Base-by-base conservation (phyloP, 2,888 invertebrate genomes). In the Zhuqinia jingwanae region DNA sequence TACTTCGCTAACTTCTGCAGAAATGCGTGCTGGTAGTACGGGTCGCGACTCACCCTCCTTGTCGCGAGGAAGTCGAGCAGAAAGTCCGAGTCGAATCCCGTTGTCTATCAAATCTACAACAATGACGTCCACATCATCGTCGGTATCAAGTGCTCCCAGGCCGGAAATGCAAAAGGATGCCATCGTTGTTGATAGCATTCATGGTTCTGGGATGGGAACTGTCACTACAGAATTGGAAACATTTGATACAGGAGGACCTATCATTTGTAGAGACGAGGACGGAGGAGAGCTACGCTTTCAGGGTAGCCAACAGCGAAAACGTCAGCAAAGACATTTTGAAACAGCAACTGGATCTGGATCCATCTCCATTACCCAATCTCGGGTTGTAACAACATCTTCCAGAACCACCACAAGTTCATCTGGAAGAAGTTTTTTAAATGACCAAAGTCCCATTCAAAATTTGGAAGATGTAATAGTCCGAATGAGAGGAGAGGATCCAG, bases 401-500 rank as follows among this genome's bases (percentile, higher is more conserved):
- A 36, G 36, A n/a, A 70, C 78, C 6, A 58, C 65, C 5, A 58
- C 80, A 36, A 36, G 36, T 36, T 36, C 36, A 6, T 3, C 36
- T 36, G 56, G 63, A 2, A 76, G 89, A 85, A 95, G 96, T 13
- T 96, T 96, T 92, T 93, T 96, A 30, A 95, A 95, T 91, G 95
- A 95, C 92, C 94, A 93, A 90, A 94, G 94, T 17, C 95, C 95
- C 91, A 95, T 96, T 77, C 94, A 95, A 3, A 95, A 95, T 2
- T 95, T 96, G 1, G 95, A 95, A 92, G 96, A 96, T 92, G 95
- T 96, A 17, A 93, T 96, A 80, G 94, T 94, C 5, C 94, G 96
- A 90, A 96, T 96, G 96, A 95, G 95, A 92, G 95, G 95, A 91
- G 95, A 95, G 90, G 95, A 95, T 60, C 77, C 77, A 13, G 82